A percentile compares a stretch with the other conserved stretches of the same genome.
phyloP scores from a whole-genome alignment of 2,797 vertebrate species.

The Coendou prehensilis region DNA sequence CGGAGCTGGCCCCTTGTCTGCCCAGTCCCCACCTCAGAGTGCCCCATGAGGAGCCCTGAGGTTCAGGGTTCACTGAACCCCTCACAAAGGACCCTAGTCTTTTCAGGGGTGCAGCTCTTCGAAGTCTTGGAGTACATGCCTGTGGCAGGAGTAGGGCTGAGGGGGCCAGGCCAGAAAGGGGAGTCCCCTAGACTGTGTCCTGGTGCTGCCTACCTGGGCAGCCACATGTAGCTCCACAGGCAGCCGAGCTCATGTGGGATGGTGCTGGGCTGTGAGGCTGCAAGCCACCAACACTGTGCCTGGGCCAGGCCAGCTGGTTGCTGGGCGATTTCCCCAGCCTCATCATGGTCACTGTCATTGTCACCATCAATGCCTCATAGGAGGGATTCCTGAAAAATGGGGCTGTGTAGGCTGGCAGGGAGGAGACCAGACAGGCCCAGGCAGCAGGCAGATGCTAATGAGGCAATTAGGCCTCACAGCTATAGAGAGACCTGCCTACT shows the following conservation, averaged over 20 bases:
- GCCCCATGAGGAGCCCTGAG: not conserved
- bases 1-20: not conserved
- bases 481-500: constrained; percentile 63
- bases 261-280: not conserved
- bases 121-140: not conserved
- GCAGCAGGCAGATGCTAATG: constrained; percentile 68
- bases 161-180: not conserved
- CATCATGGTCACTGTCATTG: not conserved
- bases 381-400: constrained; percentile 81
- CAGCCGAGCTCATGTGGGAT: not conserved
- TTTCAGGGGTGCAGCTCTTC: not conserved
- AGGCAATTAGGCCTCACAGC: constrained; percentile 76
- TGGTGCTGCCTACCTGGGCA: not conserved
- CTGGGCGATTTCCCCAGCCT: not conserved
- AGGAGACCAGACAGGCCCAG: constrained; percentile 73
- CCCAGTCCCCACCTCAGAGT: not conserved
- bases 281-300: not conserved
- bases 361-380: constrained; percentile 55
- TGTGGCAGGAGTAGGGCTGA: not conserved
- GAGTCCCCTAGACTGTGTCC: not conserved
- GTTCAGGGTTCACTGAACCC: not conserved
- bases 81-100: not conserved
- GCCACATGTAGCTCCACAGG: not conserved
- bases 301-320: constrained; percentile 8
- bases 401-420: constrained; percentile 56